Base-by-base conservation (phyloP, 2,113 vertebrate species). In the Thryonomys swinderianus region DNA sequence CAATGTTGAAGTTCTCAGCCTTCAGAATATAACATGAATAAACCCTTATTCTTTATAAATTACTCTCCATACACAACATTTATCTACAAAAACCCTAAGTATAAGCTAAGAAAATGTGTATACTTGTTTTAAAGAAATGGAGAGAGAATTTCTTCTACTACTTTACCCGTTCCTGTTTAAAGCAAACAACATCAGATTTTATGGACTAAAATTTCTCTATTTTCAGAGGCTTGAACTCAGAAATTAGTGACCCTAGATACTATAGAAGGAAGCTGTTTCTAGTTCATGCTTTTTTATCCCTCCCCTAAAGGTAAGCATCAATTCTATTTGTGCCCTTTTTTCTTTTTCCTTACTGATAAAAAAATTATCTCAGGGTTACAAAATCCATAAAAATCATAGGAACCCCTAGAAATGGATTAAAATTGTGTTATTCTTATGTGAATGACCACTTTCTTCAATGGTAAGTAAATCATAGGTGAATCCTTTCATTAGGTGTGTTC, bases 161-260 rank as follows among this genome's bases (percentile, higher is more conserved):
- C 82, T 42, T 85, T 88, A 27, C 55, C 79, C 82, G 6, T 86
- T 91, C 7, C 45, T 88, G 3, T 74, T 74, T 90, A 78, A 92
- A 48, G 5, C 21, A 78, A 88, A 21, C 57, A 3, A 61, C 57
- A 80, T 79, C 2, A 61, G 18, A 92, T 88, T 2, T 85, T 53
- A 37, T 1, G 0, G 30, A 88, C 84, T 27, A n/a, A 74, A 91
- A 4, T 74, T 61, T 53, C 69, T 9, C 9, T 20, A 62, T 37
- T 57, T 3, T 17, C 14, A 32, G 2, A 25, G 12, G 13, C 57
- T 14, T 45, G 5, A 80, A 92, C 69, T 90, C 45, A 95, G 55
- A 76, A 27, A 92, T 21, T 30, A 53, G 2, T 61, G 17, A 59
- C 5, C 13, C 0, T 69, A 3, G 23, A 57, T 81, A 1, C 2